These are phyloP conservation scores for Cyanoramphus novaezelandiae DNA, from an alignment of 2,113 vertebrate genomes.

Conservation along the genomic window DNA sequence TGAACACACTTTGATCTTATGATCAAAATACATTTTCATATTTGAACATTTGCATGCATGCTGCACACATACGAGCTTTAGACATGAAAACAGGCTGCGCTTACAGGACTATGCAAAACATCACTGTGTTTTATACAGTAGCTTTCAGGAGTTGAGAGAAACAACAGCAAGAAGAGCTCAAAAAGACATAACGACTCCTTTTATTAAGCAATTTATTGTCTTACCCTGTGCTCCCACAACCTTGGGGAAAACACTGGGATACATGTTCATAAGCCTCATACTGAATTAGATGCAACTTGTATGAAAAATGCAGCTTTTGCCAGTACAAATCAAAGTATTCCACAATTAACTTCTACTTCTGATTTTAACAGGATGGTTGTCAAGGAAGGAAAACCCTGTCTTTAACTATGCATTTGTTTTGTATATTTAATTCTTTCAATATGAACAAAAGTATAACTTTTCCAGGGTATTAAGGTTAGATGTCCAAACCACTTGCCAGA, in stretches of 20 bases:
- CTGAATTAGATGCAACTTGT: not conserved
- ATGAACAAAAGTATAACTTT: not conserved
- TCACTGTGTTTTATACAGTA: not conserved
- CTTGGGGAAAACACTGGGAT: not conserved
- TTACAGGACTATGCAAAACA: not conserved
- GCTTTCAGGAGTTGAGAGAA: not conserved
- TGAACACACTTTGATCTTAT: constrained; percentile 31
- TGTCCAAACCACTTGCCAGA: not conserved
- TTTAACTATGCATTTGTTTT: not conserved
- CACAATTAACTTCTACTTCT: not conserved
- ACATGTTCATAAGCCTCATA: not conserved
- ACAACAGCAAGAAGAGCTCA: not conserved
- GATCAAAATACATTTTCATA: constrained; percentile 1
- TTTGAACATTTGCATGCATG: constrained; percentile 36
- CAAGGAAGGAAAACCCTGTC: not conserved
- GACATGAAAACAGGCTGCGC: not conserved
- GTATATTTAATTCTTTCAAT: not conserved
- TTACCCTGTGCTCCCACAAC: not conserved
- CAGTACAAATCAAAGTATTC: not conserved
- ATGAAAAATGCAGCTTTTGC: not conserved
- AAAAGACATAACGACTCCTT: not conserved
- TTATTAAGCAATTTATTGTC: not conserved
- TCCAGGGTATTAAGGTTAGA: not conserved
- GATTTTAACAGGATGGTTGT: not conserved
- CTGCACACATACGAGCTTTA: not conserved